phyloP scores from a whole-genome alignment of 2,113 vertebrate genomes.

The Xenotilapia flavipinnis region DNA sequence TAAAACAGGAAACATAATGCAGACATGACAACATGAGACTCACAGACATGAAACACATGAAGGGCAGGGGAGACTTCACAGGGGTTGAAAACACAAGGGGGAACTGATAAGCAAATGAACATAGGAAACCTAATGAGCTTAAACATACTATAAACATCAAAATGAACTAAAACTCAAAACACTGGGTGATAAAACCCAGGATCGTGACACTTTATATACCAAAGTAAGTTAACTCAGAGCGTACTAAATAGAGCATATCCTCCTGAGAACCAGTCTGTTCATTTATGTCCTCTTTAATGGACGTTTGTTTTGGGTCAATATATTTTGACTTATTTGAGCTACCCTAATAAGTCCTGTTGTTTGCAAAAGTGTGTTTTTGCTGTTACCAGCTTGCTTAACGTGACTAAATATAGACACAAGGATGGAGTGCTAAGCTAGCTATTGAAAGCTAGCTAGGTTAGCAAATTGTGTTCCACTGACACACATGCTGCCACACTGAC shows the following conservation, averaged over 20 bases:
- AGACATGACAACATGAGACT: neutral
- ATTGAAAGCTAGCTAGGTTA: neutral
- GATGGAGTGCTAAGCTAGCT: neutral
- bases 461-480: neutral
- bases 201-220: rapidly evolving
- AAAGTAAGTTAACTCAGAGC: neutral
- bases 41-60: neutral
- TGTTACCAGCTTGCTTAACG: neutral
- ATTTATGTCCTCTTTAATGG: neutral
- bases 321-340: neutral
- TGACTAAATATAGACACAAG: neutral
- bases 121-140: neutral
- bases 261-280: neutral
- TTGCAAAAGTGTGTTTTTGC: neutral
- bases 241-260: neutral
- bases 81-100: neutral
- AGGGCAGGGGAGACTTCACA: rapidly evolving
- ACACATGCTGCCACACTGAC: neutral
- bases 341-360: neutral
- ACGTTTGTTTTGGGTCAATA: neutral
- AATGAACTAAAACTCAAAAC: neutral
- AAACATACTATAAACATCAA: neutral
- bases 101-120: neutral
- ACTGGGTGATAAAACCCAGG: neutral
- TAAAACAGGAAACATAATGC: neutral